Evolutionary conservation across 2,888 invertebrate genomes (phyloP).

Genomic region (Pyrrhia umbra): DNA sequence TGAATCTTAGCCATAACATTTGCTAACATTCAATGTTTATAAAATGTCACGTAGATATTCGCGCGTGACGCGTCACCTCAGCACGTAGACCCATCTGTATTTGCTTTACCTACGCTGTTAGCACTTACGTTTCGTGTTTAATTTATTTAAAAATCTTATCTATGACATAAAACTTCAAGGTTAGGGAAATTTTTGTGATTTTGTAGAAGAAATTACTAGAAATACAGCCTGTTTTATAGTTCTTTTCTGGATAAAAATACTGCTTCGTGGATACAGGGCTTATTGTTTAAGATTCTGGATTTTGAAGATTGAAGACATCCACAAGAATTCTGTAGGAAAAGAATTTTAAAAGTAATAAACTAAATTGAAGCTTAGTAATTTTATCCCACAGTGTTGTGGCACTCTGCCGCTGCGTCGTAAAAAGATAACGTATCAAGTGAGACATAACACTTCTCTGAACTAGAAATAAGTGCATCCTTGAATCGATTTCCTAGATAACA

Average conservation of each 20-base stretch:
- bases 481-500: constrained; percentile 51
- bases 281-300: background rate
- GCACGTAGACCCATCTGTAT: constrained; percentile 31
- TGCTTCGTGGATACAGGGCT: no score
- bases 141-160: constrained; percentile 43
- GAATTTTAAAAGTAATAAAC: constrained; percentile 1
- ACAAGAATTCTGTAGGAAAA: background rate
- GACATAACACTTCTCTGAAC: constrained; percentile 61
- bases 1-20: background rate
- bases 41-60: constrained; percentile 13
- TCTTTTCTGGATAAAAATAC: background rate
- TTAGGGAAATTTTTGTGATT: constrained; percentile 21
- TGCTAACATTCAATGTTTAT: background rate
- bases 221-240: background rate
- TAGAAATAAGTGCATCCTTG: constrained; percentile 63
- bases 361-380: background rate
- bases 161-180: constrained; percentile 31
- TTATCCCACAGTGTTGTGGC: constrained; percentile 22
- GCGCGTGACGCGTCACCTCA: constrained; percentile 24
- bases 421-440: constrained; percentile 59
- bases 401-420: constrained; percentile 34
- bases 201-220: background rate
- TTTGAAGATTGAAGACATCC: background rate
- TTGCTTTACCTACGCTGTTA: constrained; percentile 28
- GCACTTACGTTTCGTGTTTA: constrained; percentile 24